Base-by-base conservation (phyloP, 2,113 vertebrate genomes). In the Athene noctua region DNA sequence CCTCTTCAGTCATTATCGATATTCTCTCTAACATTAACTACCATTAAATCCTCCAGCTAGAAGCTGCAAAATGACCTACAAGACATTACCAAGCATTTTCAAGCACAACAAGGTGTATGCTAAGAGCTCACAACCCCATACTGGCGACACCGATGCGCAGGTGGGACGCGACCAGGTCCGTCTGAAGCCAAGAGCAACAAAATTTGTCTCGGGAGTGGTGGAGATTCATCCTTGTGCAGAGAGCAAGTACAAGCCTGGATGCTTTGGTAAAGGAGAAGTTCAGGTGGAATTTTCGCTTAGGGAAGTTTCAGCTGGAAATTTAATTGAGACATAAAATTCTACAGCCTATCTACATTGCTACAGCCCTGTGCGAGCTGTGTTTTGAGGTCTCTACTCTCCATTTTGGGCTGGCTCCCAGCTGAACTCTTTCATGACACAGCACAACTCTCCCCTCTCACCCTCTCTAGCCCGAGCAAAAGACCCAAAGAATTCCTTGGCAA, bases 331-430 rank as follows among this genome's bases (percentile, higher is more conserved):
- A 0, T 42, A 11, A 34, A 71, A 32, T 14, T 38, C 16, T 2
- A 13, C 59, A 54, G 26, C 29, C 25, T 51, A 17, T 1, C 40
- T 70, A 15, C 7, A 4, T 3, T 8, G 61, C 20, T 29, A 9
- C 0, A 4, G 36, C 27, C 23, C 32, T 74, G 0, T 10, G 29
- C 12, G 59, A 74, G 42, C 10, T 2, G 3, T 27, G 10, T 40
- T 83, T 46, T 23, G 30, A 20, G 36, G 26, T 30, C 25, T 66
- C n/a, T 9, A 12, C 23, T n/a, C 38, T 51, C 15, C 8, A 2
- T 26, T 74, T 44, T 16, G 17, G 44, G 42, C 52, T 52, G 21
- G n/a, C 12, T 88, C 34, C 51, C 44, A 86, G 34, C 13, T 47
- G 12, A 90, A 52, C 22, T n/a, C 8, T 54, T 49, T 55, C 26